Evolutionary conservation across 2,888 invertebrate genomes (phyloP).

Genomic region (Lagria hirta): DNA sequence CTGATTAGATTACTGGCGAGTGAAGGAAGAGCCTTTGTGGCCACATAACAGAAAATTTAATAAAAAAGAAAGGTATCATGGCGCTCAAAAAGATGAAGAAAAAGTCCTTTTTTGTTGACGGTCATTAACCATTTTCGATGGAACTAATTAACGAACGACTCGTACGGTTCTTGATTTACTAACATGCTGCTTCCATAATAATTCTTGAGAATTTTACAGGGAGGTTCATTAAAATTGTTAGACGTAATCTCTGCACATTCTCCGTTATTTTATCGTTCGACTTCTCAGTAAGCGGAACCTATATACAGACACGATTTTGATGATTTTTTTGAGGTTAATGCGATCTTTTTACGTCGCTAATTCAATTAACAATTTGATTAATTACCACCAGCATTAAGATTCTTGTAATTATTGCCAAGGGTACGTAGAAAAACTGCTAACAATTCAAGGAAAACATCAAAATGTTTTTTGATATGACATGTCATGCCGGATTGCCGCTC

Average conservation of each 20-base stretch:
- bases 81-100: no score
- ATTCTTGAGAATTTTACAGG: slow-evolving; percentile 22
- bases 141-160: slow-evolving; percentile 16
- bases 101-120: slow-evolving; percentile 16
- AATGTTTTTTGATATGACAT: no score
- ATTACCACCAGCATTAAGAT: no score
- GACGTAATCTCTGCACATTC: slow-evolving; percentile 15
- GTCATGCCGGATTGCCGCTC: no score
- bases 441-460: no score
- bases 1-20: slow-evolving; percentile 24
- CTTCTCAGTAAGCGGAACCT: slow-evolving; percentile 9
- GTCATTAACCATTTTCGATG: slow-evolving; percentile 15
- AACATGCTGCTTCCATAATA: slow-evolving; percentile 21
- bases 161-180: slow-evolving; percentile 17
- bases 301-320: slow-evolving; percentile 9
- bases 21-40: slow-evolving; percentile 21
- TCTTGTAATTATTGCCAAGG: no score
- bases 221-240: slow-evolving; percentile 20
- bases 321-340: no score
- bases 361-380: no score
- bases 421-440: no score
- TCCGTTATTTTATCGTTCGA: slow-evolving; percentile 8
- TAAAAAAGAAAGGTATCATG: no score
- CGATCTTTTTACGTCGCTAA: no score
- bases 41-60: no score